Evolutionary conservation across 2,113 vertebrate species (phyloP).

Genomic region (Cryptomyrus ogoouensis): DNA sequence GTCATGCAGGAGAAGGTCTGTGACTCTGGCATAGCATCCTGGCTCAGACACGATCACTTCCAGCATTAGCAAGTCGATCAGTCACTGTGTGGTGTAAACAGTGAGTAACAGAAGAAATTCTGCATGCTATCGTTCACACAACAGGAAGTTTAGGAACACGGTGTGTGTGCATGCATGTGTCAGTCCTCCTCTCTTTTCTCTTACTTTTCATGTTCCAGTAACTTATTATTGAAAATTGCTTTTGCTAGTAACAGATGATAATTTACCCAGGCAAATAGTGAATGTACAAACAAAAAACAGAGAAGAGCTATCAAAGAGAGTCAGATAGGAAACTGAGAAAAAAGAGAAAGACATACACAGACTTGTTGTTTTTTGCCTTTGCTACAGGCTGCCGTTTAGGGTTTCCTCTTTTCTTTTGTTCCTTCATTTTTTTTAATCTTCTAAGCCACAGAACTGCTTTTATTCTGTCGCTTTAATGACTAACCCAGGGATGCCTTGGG

Average conservation of each 20-base stretch:
- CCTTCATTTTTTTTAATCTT: background rate
- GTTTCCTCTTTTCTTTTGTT: background rate
- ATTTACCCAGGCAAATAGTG: background rate
- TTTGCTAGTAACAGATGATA: background rate
- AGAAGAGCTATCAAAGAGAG: background rate
- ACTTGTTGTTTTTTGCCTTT: background rate
- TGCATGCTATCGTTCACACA: background rate
- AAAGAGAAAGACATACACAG: background rate
- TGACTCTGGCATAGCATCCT: background rate
- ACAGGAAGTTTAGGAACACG: background rate
- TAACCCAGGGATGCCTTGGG: background rate
- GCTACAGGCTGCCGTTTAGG: background rate
- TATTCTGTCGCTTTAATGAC: background rate
- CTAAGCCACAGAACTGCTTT: background rate
- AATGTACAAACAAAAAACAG: background rate
- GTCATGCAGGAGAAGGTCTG: background rate
- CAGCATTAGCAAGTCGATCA: background rate
- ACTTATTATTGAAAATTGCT: background rate
- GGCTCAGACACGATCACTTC: background rate
- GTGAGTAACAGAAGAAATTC: background rate
- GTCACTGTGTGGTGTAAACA: background rate
- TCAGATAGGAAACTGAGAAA: background rate
- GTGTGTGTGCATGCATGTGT: background rate
- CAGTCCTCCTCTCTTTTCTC: background rate
- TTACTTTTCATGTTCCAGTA: background rate